These are phyloP conservation scores for Globia sparganii DNA, from an alignment of 2,888 invertebrate genomes.

Conservation along the genomic window DNA sequence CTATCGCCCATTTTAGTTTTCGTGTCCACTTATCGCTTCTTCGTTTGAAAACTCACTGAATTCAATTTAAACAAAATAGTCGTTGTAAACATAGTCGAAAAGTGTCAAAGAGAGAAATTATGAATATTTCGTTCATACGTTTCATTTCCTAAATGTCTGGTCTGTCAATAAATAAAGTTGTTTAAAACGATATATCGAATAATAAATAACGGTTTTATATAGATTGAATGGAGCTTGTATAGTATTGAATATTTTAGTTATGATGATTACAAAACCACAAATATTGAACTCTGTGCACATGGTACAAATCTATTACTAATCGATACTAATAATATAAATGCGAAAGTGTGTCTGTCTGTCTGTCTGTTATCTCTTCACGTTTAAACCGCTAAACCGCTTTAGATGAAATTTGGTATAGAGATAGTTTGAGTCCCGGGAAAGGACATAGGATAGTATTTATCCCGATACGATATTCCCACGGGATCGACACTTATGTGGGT, in stretches of 20 bases:
- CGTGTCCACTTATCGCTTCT: neutral
- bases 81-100: constrained; percentile 4
- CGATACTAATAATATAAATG: too few species aligned
- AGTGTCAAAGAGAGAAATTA: constrained; percentile 19
- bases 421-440: too few species aligned
- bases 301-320: too few species aligned
- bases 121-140: constrained; percentile 27
- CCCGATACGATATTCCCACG: too few species aligned
- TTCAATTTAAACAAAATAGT: neutral
- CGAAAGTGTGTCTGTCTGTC: too few species aligned
- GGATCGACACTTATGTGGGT: too few species aligned
- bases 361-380: too few species aligned
- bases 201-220: constrained; percentile 24
- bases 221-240: constrained; percentile 1
- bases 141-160: constrained; percentile 55
- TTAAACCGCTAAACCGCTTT: too few species aligned
- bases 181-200: constrained; percentile 15
- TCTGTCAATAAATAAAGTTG: constrained; percentile 40
- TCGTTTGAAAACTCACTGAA: neutral
- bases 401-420: too few species aligned
- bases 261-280: neutral
- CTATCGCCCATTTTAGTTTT: neutral
- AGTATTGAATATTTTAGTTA: constrained; percentile 14
- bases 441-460: too few species aligned
- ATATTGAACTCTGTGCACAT: neutral